Evolutionary conservation across 92 coral and sea anemone species (phyloP).

Genomic region (Phymanthus crucifer): DNA sequence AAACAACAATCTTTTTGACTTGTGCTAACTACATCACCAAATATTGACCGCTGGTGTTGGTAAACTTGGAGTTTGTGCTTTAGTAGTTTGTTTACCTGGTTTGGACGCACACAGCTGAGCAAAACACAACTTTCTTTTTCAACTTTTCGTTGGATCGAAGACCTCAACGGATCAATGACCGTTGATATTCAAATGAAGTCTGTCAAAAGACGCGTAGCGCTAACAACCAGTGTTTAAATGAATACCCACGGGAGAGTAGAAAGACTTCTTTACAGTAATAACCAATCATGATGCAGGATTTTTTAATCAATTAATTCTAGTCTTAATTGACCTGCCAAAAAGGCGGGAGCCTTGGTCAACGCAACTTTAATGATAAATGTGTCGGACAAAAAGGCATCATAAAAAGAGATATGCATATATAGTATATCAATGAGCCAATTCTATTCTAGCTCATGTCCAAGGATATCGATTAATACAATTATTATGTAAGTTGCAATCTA

Average conservation of each 20-base stretch:
- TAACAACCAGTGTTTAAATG: slow-evolving; percentile 1
- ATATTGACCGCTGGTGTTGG: not conserved
- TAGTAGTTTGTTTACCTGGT: not conserved
- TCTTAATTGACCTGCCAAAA: not conserved
- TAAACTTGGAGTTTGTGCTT: not conserved
- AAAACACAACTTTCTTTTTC: not conserved
- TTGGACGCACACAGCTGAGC: not conserved
- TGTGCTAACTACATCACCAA: slow-evolving; percentile 16
- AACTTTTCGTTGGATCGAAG: not conserved
- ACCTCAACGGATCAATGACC: slow-evolving; percentile 26
- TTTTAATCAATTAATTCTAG: slow-evolving; percentile 16
- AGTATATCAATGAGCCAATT: no score
- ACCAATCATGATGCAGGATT: slow-evolving; percentile 28
- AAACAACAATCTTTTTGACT: not conserved
- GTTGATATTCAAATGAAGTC: slow-evolving; percentile 31
- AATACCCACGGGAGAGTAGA: slow-evolving; percentile 12
- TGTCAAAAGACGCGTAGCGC: slow-evolving; percentile 25
- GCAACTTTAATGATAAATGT: not conserved
- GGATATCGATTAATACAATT: no score
- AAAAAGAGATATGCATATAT: not conserved
- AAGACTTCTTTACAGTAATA: not conserved
- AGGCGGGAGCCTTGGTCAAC: not conserved
- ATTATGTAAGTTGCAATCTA: no score
- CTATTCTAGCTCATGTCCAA: no score
- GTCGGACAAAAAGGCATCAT: not conserved